Percentiles rank a stretch among this genome's conserved stretches.
These are phyloP conservation scores for Neoniphon sammara DNA, from an alignment of 2,797 vertebrate genomes.

Conservation along the genomic window DNA sequence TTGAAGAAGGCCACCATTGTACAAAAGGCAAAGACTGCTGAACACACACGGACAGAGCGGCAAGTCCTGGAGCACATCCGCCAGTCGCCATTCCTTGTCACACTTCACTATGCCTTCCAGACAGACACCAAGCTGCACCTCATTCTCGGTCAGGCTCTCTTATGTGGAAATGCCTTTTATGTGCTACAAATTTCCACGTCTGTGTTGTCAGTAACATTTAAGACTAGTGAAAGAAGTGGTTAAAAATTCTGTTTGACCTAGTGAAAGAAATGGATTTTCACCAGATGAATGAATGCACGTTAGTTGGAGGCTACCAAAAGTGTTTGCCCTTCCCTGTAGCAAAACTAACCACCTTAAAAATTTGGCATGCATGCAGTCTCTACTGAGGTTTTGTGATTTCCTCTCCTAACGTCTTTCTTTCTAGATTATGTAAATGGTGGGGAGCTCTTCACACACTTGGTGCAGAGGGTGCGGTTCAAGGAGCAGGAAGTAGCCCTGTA, in stretches of 20 bases:
- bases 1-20: constrained; percentile 98
- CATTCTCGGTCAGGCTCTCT: constrained; percentile 88
- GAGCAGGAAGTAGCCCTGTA: constrained; percentile 95
- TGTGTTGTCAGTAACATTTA: constrained; percentile 7
- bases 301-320: neutral
- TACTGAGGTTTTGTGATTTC: neutral
- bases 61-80: constrained; percentile 98
- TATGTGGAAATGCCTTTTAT: neutral
- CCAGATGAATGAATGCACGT: neutral
- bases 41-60: constrained; percentile 94
- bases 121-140: constrained; percentile 98
- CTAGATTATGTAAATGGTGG: constrained; percentile 98
- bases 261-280: neutral
- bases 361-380: constrained; percentile 4
- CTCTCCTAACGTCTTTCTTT: constrained; percentile 15
- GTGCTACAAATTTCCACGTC: neutral
- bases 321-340: neutral
- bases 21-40: constrained; percentile 97
- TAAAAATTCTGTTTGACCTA: constrained; percentile 19
- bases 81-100: constrained; percentile 95
- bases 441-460: constrained; percentile 98
- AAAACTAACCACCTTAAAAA: neutral
- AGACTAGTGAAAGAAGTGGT: constrained; percentile 20
- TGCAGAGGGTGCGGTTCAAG: constrained; percentile 96
- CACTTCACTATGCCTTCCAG: constrained; percentile 98